Conservation (phyloP, 2,888 invertebrate genomes). For the Melieria omissa region DNA sequence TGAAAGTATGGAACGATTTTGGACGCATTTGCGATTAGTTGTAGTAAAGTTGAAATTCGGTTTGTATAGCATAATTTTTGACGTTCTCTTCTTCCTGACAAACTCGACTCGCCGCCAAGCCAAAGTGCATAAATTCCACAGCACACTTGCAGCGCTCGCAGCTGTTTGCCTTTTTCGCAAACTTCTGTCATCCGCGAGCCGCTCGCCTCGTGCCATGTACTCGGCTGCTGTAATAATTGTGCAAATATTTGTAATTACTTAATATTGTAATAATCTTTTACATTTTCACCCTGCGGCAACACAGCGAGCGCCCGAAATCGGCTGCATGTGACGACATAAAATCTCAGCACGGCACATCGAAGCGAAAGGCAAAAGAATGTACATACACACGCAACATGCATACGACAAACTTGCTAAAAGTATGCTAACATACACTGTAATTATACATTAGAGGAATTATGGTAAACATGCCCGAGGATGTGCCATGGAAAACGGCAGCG, state of each 20-base stretch:
- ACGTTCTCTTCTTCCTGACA: no score
- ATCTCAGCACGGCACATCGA: conserved; percentile 4
- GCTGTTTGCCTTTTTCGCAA: background rate
- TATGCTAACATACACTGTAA: conserved; percentile 31
- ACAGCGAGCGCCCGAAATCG: background rate
- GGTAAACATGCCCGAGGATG: conserved; percentile 53
- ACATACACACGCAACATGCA: conserved; percentile 6
- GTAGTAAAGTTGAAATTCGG: no score
- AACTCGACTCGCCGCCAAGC: no score
- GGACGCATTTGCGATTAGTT: no score
- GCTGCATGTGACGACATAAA: conserved; percentile 8
- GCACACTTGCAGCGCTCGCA: background rate
- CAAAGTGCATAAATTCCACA: no score
- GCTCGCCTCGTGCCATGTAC: background rate
- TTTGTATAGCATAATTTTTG: no score
- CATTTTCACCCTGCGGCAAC: conserved; percentile 33
- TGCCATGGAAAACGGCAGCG: conserved; percentile 19
- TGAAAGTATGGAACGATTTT: no score
- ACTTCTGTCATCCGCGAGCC: background rate
- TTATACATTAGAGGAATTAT: conserved; percentile 58
- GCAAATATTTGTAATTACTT: conserved; percentile 53
- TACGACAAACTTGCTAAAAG: conserved; percentile 22
- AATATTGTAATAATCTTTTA: conserved; percentile 50
- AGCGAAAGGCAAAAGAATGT: conserved; percentile 24
- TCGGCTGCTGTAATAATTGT: conserved; percentile 37